Base-by-base conservation (phyloP, 1,140 invertebrate genomes). In the Drosophila orena region DNA sequence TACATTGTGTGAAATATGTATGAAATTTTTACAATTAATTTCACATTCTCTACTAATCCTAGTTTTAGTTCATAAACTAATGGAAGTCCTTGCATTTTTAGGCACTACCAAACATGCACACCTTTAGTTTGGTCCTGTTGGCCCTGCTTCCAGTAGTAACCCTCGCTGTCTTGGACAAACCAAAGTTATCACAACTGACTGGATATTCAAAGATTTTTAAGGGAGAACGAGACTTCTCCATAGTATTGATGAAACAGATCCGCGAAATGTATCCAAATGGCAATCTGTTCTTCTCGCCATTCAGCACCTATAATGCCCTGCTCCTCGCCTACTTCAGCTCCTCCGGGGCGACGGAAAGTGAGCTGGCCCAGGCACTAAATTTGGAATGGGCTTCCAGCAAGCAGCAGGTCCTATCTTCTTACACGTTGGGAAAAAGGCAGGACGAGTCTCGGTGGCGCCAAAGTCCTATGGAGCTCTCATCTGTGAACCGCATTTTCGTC, bases 251-350 rank as follows among this genome's bases (percentile, higher is more conserved):
- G 64, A 94, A 95, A 46, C 93, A 94, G 11, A 94, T 95, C 49
- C 94, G 94, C 37, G 91, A 94, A 47, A 93, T 94, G 1, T 93
- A 94, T 14, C 93, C 94, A 0, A 89, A 94, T 27, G 94, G 95
- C 52, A 98, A 97, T 91, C 89, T 98, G 4, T 97, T 98, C 93
- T 97, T 97, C 84, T 98, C 97, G 14, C 97, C 97, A 0, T 96
- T 96, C 91, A 97, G 97, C 72, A 94, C 97, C 15, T 95, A 97
- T 83, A 95, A 97, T 64, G 95, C 96, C 0, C 81, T 98, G 14
- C 91, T 95, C 14, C 93, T 98, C 12, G 95, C 96, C 0, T 97
- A 97, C 84, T 97, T 97, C 74, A 94, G 96, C 0, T 91, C 97
- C 0, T 94, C 93, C 3, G 95, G 94, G 5, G 92, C 94, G 12